Percentiles rank a stretch among this genome's conserved stretches.
Evolutionary conservation across 1,140 invertebrate species (phyloP).

Genomic region (Drosophila littoralis): DNA sequence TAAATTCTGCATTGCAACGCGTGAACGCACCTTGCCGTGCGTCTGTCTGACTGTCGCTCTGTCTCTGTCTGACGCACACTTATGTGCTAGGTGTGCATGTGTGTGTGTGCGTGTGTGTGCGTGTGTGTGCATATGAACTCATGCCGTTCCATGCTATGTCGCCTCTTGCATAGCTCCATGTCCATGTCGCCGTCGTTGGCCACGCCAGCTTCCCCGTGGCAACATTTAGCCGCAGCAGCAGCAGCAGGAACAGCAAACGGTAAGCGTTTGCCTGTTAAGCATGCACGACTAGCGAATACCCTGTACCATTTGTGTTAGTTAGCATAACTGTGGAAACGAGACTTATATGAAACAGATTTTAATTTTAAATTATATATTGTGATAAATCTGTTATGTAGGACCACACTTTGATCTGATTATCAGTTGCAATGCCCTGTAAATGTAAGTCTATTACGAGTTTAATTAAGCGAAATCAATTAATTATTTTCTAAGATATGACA

Average conservation of each 20-base stretch:
- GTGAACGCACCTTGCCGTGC: conserved; percentile 73
- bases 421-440: background rate
- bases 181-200: conserved; percentile 54
- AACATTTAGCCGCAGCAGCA: conserved; percentile 41
- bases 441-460: background rate
- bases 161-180: conserved; percentile 74
- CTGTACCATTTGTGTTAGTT: background rate
- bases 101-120: conserved; percentile 32
- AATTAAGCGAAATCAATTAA: no score
- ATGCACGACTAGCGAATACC: conserved; percentile 4
- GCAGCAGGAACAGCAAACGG: background rate
- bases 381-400: no score
- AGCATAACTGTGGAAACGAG: no score
- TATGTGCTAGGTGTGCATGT: conserved; percentile 11
- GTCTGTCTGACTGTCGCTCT: conserved; percentile 3
- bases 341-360: no score
- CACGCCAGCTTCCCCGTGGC: conserved; percentile 61
- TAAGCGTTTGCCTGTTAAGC: no score
- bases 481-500: no score
- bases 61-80: conserved; percentile 20
- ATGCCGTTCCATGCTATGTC: conserved; percentile 58
- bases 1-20: conserved; percentile 71
- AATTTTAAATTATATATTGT: no score
- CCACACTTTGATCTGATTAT: background rate
- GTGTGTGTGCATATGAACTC: conserved; percentile 28